Evolutionary conservation across 1,140 invertebrate species (phyloP), one percentile per base, ranked within the genome.

Genomic region (Pseudobourletiella spinata): DNA sequence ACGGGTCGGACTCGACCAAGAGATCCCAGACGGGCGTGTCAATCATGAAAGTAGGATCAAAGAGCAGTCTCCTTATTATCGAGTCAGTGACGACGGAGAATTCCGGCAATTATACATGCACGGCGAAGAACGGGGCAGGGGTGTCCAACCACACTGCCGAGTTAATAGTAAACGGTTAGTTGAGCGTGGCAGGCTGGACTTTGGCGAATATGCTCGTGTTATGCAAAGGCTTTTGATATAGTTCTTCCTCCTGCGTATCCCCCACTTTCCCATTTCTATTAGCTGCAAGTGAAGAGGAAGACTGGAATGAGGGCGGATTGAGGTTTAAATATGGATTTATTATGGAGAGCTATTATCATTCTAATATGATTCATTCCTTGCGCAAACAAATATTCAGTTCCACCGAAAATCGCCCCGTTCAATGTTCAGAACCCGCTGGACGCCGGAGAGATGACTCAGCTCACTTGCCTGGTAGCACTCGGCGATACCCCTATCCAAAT

Each of bases 391-490:
- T n/a, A n/a, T n/a, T n/a, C n/a, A n/a, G n/a, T n/a, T n/a, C 75
- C 83, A 59, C 86, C 86, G 26, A 81, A 84, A 78, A 84, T 89
- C 66, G 80, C 82, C 75, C 84, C 84, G 51, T 87, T 88, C 74
- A 76, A 79, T 70, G 84, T 84, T 25, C 83, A 87, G 74, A 84
- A 84, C 73, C 82, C 61, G 2, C 59, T 61, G 18, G 63, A 69
- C 25, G 39, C 83, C 72, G 83, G 83, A 42, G 80, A 83, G 72
- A 76, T 82, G 70, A 80, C 81, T 58, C 81, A 82, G 59, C 75
- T 86, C 30, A 80, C 81, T 61, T 86, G 84, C 74, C 77, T 80
- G 26, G 79, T 83, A 59, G 80, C 80, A 70, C 78, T 82, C 70
- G 82, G 82, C 20, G 82, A 83, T 72, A 24, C 30, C n/a, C 76